phyloP scores from a whole-genome alignment of 2,888 invertebrate genomes.

The Hypsopygia costalis region DNA sequence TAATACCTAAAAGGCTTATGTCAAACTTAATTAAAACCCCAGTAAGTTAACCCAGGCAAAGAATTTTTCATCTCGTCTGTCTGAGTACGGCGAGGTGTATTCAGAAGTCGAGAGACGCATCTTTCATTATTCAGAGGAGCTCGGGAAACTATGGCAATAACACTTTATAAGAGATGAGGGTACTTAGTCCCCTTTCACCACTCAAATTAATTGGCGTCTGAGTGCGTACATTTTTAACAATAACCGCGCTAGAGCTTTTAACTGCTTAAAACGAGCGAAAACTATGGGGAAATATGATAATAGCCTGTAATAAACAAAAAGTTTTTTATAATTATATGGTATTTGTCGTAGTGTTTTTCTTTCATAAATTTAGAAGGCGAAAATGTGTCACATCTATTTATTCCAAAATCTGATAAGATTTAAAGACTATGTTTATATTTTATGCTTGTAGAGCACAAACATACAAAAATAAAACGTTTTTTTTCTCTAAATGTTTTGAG shows the following conservation, averaged over 20 bases:
- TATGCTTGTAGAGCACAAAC: too few relatives aligned
- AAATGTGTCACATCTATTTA: too few relatives aligned
- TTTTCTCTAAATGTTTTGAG: too few relatives aligned
- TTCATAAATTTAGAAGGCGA: too few relatives aligned
- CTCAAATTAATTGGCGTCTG: conserved; percentile 37
- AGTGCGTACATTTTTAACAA: conserved; percentile 22
- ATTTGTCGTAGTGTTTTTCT: too few relatives aligned
- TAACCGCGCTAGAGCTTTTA: conserved; percentile 13
- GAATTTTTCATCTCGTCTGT: conserved; percentile 4
- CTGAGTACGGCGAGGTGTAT: background rate
- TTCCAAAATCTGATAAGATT: too few relatives aligned
- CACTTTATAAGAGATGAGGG: conserved; percentile 15
- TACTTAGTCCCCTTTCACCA: conserved; percentile 24
- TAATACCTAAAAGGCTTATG: too few relatives aligned
- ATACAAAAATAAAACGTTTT: too few relatives aligned
- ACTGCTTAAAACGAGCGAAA: background rate
- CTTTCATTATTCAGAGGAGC: conserved; percentile 14
- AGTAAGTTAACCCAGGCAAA: background rate
- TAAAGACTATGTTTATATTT: too few relatives aligned
- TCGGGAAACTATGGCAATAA: conserved; percentile 13
- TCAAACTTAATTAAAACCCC: background rate
- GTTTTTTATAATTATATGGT: too few relatives aligned
- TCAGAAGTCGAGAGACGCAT: conserved; percentile 1
- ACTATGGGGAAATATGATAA: background rate
- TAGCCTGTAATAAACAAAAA: too few relatives aligned